Evolutionary conservation across 2,888 invertebrate genomes (phyloP).

Genomic region (Eutolmus rufibarbis): DNA sequence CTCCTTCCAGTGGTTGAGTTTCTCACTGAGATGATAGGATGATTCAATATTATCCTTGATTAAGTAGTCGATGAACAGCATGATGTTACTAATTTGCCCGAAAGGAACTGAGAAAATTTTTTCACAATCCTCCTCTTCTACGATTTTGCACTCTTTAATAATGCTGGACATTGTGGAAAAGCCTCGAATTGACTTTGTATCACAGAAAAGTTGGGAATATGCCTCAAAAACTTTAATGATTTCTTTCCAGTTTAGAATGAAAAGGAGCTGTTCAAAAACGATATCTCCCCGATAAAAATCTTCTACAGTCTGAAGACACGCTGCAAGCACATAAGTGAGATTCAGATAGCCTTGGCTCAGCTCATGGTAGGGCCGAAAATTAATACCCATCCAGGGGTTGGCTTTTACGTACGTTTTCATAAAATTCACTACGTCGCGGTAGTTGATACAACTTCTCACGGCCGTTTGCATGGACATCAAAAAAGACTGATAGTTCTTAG

Average conservation of each 20-base stretch:
- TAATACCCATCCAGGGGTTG: neutral
- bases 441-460: conserved; percentile 27
- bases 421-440: conserved; percentile 32
- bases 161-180: conserved; percentile 71
- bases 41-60: conserved; percentile 50
- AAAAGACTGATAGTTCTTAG: conserved; percentile 60
- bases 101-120: conserved; percentile 58
- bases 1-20: conserved; percentile 56
- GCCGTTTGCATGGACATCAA: conserved; percentile 68
- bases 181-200: conserved; percentile 76
- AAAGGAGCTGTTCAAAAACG: conserved; percentile 71
- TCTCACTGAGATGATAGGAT: conserved; percentile 54
- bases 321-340: conserved; percentile 72
- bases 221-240: conserved; percentile 74
- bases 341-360: conserved; percentile 72
- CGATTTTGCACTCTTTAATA: conserved; percentile 63
- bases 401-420: neutral
- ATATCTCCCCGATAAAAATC: conserved; percentile 73
- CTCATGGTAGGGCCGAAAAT: neutral
- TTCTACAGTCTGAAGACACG: conserved; percentile 74
- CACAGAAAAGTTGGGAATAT: conserved; percentile 75
- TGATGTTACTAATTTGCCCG: conserved; percentile 54
- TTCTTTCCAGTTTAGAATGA: conserved; percentile 76
- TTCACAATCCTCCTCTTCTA: conserved; percentile 51
- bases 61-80: conserved; percentile 56